Evolutionary conservation across 2,113 vertebrate genomes (phyloP).

Genomic region (Tor tambroides): DNA sequence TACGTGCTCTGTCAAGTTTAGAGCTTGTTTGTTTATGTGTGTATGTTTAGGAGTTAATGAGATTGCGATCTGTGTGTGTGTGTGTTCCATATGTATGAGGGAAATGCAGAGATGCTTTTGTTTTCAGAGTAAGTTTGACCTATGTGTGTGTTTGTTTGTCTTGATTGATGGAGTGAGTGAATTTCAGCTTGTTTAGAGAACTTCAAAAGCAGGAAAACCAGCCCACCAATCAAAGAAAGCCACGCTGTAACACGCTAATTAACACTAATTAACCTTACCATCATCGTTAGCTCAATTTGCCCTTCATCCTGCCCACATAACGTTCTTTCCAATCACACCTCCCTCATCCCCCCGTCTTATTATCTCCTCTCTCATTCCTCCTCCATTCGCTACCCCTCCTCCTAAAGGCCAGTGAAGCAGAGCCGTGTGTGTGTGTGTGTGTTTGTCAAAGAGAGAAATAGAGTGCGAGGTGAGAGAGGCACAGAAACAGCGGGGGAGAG

Average conservation of each 20-base stretch:
- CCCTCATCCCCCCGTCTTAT: neutral
- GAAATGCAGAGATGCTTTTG: neutral
- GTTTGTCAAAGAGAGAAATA: constrained; percentile 49
- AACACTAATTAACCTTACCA: constrained; percentile 55
- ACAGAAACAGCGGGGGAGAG: constrained; percentile 47
- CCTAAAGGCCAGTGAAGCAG: constrained; percentile 48
- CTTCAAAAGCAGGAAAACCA: constrained; percentile 14
- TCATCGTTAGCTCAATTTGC: constrained; percentile 40
- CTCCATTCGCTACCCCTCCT: constrained; percentile 22
- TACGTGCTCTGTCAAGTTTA: constrained; percentile 21
- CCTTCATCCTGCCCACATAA: constrained; percentile 36
- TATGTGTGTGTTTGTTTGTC: constrained; percentile 25
- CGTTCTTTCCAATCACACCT: neutral
- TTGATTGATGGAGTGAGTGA: neutral
- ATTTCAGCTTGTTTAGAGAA: constrained; percentile 15
- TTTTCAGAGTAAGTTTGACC: neutral
- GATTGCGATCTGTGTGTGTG: constrained; percentile 14
- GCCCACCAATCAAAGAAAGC: constrained; percentile 36
- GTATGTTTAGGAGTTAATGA: constrained; percentile 21
- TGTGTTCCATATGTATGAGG: constrained; percentile 7
- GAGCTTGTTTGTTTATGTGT: constrained; percentile 1
- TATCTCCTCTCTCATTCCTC: constrained; percentile 51
- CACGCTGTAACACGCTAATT: constrained; percentile 30
- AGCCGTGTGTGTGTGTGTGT: constrained; percentile 33
- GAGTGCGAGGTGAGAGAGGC: constrained; percentile 52